Conservation (phyloP, 1,140 invertebrate species). For the Dufourea novaeangliae region DNA sequence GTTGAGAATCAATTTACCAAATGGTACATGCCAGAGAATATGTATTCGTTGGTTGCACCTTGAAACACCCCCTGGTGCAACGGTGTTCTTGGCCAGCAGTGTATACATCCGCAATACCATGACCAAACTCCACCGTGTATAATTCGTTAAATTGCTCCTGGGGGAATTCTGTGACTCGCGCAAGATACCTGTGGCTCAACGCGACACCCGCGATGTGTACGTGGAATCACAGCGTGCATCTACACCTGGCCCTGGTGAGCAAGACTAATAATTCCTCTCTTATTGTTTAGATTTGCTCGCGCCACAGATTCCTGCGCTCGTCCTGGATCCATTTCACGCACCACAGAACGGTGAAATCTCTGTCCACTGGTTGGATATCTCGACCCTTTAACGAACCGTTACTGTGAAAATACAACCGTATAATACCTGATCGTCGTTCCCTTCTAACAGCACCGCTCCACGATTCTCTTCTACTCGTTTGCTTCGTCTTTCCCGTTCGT, state of each 20-base stretch:
- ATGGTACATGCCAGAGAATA: too few relatives aligned
- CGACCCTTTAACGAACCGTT: conserved; percentile 34
- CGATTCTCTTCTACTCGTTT: background rate
- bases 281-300: conserved; percentile 58
- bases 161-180: conserved; percentile 37
- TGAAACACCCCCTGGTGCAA: too few relatives aligned
- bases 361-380: background rate
- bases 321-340: conserved; percentile 54
- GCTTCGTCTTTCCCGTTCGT: too few relatives aligned
- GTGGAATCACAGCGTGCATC: conserved; percentile 30
- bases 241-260: conserved; percentile 15
- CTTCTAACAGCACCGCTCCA: background rate
- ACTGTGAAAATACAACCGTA: conserved; percentile 19
- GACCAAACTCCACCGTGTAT: conserved; percentile 28
- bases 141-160: conserved; percentile 38
- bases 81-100: background rate
- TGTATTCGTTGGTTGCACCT: too few relatives aligned
- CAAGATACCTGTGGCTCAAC: conserved; percentile 26
- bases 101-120: background rate
- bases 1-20: too few relatives aligned
- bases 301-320: conserved; percentile 16
- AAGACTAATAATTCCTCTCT: conserved; percentile 52
- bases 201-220: conserved; percentile 13
- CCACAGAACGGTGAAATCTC: conserved; percentile 36
- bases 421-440: background rate